Conservation (phyloP, 2,113 vertebrate species). For the Lontra canadensis region DNA sequence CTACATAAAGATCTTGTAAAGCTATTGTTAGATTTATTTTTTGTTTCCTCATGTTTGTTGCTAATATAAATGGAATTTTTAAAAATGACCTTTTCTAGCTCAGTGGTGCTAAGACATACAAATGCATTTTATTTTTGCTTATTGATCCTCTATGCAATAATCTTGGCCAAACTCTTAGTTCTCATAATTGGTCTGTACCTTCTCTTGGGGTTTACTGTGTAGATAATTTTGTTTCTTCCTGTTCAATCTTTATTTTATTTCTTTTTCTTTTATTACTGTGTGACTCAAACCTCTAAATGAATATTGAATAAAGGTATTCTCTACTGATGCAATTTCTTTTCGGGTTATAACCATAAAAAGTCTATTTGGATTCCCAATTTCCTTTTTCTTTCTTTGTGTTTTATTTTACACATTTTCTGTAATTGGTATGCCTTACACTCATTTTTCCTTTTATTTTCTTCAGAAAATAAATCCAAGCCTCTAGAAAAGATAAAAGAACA, state of each 20-base stretch:
- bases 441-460: not conserved
- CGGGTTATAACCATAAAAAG: not conserved
- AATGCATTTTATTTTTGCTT: slow-evolving; percentile 7
- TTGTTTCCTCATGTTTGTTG: slow-evolving; percentile 32
- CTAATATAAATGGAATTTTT: slow-evolving; percentile 29
- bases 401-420: not conserved
- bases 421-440: not conserved
- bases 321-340: slow-evolving; percentile 12
- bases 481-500: not conserved
- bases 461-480: not conserved
- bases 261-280: not conserved
- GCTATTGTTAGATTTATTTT: slow-evolving; percentile 17
- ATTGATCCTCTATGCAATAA: not conserved
- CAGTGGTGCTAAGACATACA: not conserved
- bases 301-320: not conserved
- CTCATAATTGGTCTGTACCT: not conserved
- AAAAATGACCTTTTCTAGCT: not conserved
- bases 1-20: not conserved
- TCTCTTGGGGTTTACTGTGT: not conserved
- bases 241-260: not conserved
- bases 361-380: not conserved
- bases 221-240: slow-evolving; percentile 51
- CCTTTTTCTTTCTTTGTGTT: slow-evolving; percentile 7
- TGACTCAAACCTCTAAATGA: not conserved
- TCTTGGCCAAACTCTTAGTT: not conserved